A percentile compares a stretch with the other conserved stretches of the same genome.
phyloP scores from a whole-genome alignment of 2,888 invertebrate species.

The Ochropleura leucogaster region DNA sequence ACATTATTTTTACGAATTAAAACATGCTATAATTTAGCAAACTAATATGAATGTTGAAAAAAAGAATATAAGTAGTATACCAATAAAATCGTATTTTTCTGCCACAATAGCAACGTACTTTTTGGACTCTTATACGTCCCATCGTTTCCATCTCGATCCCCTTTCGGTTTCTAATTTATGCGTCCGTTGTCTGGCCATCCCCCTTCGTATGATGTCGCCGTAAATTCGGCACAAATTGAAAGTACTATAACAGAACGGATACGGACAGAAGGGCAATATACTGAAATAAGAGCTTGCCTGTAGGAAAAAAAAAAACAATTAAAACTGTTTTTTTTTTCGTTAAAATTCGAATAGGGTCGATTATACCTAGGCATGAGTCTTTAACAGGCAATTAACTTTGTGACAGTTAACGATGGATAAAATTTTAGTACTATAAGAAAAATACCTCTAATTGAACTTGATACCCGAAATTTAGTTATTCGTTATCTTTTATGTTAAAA shows the following conservation, averaged over 20 bases:
- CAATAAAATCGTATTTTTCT: constrained; percentile 10
- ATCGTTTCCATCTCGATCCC: constrained; percentile 58
- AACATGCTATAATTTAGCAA: neutral
- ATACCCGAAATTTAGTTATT: neutral
- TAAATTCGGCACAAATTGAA: constrained; percentile 86
- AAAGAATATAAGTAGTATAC: neutral
- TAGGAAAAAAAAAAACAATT: neutral
- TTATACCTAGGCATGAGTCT: neutral
- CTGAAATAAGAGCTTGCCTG: neutral
- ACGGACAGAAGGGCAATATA: constrained; percentile 40
- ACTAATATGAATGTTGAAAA: neutral
- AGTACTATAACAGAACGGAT: constrained; percentile 69
- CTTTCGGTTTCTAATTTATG: constrained; percentile 83
- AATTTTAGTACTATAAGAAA: neutral
- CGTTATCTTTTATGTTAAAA: neutral
- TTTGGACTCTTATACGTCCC: constrained; percentile 31
- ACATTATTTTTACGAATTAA: neutral
- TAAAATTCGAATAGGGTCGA: neutral
- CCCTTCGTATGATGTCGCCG: constrained; percentile 71
- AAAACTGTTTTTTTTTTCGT: neutral
- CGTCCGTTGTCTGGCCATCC: constrained; percentile 79
- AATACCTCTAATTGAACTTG: neutral
- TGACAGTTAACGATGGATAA: neutral
- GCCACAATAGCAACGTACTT: constrained; percentile 6
- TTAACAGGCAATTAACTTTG: neutral